Base-by-base conservation (phyloP, 1,140 invertebrate genomes). In the Cylas formicarius region DNA sequence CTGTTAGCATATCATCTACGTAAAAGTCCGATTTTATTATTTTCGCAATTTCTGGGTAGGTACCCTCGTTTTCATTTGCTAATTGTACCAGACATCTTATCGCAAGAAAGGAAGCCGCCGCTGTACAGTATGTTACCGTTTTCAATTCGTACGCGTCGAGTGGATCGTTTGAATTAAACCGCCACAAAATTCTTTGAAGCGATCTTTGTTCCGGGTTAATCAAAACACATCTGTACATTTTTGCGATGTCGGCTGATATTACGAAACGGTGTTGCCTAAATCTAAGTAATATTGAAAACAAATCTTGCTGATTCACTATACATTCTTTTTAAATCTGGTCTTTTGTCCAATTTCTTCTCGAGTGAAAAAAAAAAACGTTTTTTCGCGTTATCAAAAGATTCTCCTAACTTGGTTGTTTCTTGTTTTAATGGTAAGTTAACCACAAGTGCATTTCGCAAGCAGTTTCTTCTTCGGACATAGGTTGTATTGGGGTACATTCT, bases 1-100 rank as follows among this genome's bases (percentile, higher is more conserved):
- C 64, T 16, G 57, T 55, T 2, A 71, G 34, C 14, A 66, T 36
- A 53, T 73, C 68, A 40, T 74, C 70, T 2, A 71, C 62, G 45
- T 44, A 49, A 36, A 49, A 41, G 38, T 44, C 23, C 8, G 18
- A 14, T 11, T 9, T 8, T 11, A 49, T 49, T 2, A 44, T 44
- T 21, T 18, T 16, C 8, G 31, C 18, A 18, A 22, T 20, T 8
- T 19, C 22, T 6, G 40, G 47, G 17, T 28, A 29, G n/a, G 32
- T 14, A 10, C 16, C 21, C 23, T 40, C 4, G 24, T 18, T 18
- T 19, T 43, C 29, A 14, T 9, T 4, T 20, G 39, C 29, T 21
- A 43, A 19, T 44, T 48, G 29, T 20, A 22, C 17, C 13, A 50
- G 11, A 26, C 38, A 29, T 14, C 50, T 27, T 4, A 50, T 53